Evolutionary conservation across 2,888 invertebrate genomes (phyloP).

Genomic region (Notodonta ziczac): DNA sequence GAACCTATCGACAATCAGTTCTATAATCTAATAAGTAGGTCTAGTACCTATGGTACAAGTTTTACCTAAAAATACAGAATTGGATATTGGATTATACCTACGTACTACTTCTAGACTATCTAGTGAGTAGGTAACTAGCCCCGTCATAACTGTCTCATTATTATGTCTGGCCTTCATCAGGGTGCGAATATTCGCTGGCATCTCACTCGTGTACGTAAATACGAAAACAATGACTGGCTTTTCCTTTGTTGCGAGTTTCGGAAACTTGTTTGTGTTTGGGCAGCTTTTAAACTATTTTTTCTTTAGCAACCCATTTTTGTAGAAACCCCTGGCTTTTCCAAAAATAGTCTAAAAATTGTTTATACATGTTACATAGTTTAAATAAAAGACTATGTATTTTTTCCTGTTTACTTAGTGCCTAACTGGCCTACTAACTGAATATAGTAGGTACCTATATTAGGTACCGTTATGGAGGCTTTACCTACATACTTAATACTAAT

Average conservation of each 20-base stretch:
- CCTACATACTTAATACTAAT: too few relatives aligned
- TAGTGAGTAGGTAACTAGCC: neutral
- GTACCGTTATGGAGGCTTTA: too few relatives aligned
- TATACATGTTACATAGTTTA: neutral
- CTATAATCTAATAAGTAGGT: too few relatives aligned
- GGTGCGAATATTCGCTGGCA: conserved; percentile 14
- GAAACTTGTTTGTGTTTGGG: conserved; percentile 15
- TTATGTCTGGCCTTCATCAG: neutral
- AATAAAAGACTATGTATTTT: neutral
- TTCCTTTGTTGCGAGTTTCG: conserved; percentile 12
- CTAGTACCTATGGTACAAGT: too few relatives aligned
- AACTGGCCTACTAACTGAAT: too few relatives aligned
- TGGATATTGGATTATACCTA: too few relatives aligned
- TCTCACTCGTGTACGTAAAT: conserved; percentile 4
- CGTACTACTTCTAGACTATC: too few relatives aligned
- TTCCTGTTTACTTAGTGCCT: neutral
- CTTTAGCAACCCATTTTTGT: conserved; percentile 9
- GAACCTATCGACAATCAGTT: conserved; percentile 16
- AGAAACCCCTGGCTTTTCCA: conserved; percentile 7
- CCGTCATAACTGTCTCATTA: neutral
- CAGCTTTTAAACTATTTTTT: conserved; percentile 8
- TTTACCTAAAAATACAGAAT: too few relatives aligned
- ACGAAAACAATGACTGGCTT: conserved; percentile 23
- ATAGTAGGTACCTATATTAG: too few relatives aligned
- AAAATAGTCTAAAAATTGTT: neutral